phyloP scores from a whole-genome alignment of 2,888 invertebrate species.

The Eupithecia pulchellata region DNA sequence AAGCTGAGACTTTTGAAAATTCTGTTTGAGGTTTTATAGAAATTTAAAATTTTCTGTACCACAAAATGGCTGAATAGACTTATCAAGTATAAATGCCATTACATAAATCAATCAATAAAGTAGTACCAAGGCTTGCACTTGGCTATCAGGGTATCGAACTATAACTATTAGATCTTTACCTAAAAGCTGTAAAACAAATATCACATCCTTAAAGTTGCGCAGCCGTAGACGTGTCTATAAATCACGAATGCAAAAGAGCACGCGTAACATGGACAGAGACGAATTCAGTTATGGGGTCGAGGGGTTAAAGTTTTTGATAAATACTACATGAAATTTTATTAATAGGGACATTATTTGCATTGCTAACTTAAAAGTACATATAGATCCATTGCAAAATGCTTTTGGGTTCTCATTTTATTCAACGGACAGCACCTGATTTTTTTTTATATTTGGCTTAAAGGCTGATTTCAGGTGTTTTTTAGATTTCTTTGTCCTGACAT shows the following conservation, averaged over 20 bases:
- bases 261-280: constrained; percentile 25
- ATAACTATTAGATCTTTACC: constrained; percentile 9
- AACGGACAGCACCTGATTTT: neutral
- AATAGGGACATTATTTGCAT: neutral
- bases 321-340: neutral
- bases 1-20: no score
- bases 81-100: no score
- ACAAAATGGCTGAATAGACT: no score
- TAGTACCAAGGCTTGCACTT: neutral
- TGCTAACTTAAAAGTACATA: neutral
- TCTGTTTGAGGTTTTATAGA: no score
- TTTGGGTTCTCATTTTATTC: neutral
- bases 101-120: no score
- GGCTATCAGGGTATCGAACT: neutral
- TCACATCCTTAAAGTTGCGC: constrained; percentile 23
- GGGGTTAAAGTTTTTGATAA: no score
- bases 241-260: constrained; percentile 40
- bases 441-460: neutral
- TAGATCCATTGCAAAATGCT: neutral
- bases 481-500: no score
- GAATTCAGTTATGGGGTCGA: neutral
- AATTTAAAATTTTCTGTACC: no score
- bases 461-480: no score
- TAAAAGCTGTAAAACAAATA: constrained; percentile 24
- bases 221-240: constrained; percentile 27